Evolutionary conservation across 2,888 invertebrate genomes (phyloP), one percentile per base, ranked within the genome.

Genomic region (Drosophila imparisetae): DNA sequence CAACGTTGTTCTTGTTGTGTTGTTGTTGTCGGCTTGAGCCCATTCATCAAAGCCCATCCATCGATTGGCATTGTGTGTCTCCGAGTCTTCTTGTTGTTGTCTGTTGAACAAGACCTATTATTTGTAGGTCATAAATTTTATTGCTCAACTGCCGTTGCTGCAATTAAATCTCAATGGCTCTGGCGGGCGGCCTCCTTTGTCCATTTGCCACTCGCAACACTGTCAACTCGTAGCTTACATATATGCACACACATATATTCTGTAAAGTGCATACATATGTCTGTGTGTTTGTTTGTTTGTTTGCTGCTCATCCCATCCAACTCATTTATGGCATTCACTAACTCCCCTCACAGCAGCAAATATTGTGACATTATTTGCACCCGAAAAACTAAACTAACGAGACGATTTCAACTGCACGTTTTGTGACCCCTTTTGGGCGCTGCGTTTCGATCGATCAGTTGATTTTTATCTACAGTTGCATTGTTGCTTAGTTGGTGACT

Each of bases 61-160:
- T 81, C 83, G 75, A 78, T 78, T 78, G 77, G 75, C 79, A 75
- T 71, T 75, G 75, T 65, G 52, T 65, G 64, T 61, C 53, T 36
- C 36, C 45, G 55, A n/a, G 57, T 55, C 38, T 38, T 55, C 38
- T 38, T 38, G 54, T 38, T 54, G 61, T 66, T 54, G 36, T 52
- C 81, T 78, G 80, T 79, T 80, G 60, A 82, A 86, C 80, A 83
- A 87, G 89, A 83, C 81, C 90, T 87, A 92, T 92, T 91, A 91
- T 91, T 91, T 91, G 91, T 91, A 92, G 91, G 92, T 87, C 91
- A 91, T 92, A 91, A 91, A 92, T 92, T 91, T 91, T 92, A 92
- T 91, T 92, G 90, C 92, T 89, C 81, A 88, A 89, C 91, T 91
- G 91, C 85, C 90, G 91, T 81, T 90, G 78, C 72, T 84, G 91